Percentiles rank a stretch among this genome's conserved stretches.
These are phyloP conservation scores for Drosophila recens DNA, from an alignment of 2,888 invertebrate species.

Conservation along the genomic window DNA sequence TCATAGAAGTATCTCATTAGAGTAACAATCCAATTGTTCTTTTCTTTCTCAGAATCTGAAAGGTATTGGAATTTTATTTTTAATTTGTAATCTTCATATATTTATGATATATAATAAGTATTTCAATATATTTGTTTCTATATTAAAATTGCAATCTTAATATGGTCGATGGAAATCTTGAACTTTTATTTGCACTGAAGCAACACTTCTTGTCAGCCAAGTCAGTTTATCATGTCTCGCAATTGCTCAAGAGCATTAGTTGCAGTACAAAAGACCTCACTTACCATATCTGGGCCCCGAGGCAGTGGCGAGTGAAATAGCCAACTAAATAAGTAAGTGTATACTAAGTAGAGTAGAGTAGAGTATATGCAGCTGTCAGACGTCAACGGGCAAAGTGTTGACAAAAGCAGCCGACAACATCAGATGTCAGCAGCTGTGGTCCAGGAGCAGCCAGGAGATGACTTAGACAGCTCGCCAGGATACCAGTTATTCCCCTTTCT, in stretches of 20 bases:
- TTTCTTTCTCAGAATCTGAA: no score
- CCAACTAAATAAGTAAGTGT: slow-evolving; percentile 38
- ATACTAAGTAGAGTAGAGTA: slow-evolving; percentile 2
- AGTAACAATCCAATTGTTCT: no score
- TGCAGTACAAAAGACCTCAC: slow-evolving; percentile 16
- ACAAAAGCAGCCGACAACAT: slow-evolving; percentile 80
- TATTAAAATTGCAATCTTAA: not conserved
- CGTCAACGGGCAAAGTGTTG: slow-evolving; percentile 77
- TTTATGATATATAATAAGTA: no score
- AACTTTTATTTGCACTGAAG: slow-evolving; percentile 6
- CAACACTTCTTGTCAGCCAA: slow-evolving; percentile 52
- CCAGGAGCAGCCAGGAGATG: slow-evolving; percentile 41
- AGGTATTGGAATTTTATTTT: no score
- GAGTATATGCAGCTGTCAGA: slow-evolving; percentile 67
- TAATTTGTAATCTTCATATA: no score
- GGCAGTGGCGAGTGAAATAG: slow-evolving; percentile 38
- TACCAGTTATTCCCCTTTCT: slow-evolving; percentile 11
- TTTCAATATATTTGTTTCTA: no score
- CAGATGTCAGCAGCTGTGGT: slow-evolving; percentile 79
- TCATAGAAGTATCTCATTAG: no score
- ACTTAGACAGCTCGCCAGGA: slow-evolving; percentile 35
- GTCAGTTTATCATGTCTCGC: slow-evolving; percentile 39
- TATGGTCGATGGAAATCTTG: not conserved
- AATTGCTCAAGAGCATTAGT: slow-evolving; percentile 30
- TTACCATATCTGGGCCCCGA: slow-evolving; percentile 6